Evolutionary conservation across 2,888 invertebrate species (phyloP), one percentile per base, ranked within the genome.

Genomic region (Chymomyza fuscimana): DNA sequence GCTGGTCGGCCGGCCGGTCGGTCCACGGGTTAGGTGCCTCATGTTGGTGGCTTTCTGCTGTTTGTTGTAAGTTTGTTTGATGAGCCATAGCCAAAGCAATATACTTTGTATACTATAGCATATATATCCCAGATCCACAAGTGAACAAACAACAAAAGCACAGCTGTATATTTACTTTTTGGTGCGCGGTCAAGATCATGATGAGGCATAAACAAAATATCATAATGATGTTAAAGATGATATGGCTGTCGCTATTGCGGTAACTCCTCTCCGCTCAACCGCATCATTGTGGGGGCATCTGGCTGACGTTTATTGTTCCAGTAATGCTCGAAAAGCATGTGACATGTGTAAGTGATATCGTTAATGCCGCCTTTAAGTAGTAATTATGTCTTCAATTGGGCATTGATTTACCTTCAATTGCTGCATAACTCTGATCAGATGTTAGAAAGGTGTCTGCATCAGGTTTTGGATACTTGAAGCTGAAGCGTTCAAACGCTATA

Each of bases 321-420:
- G 32, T 67, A 67, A 67, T 54, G 61, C 36, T 69, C 77, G 87
- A 86, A 74, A 67, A 79, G 73, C 85, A 79, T 86, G 85, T 86
- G 85, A 86, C 85, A 86, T 88, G 85, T 86, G 85, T 86, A 86
- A 86, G 88, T 88, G 87, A 87, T 86, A 86, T 86, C 81, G 79
- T 87, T 85, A 87, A 86, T 87, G 85, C 88, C 64, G 84, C 25
- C 85, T 81, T 87, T 86, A 87, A 86, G 84, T 85, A 87, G 86
- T 86, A 86, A 86, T 88, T 88, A 87, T 88, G 77, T 71, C 86
- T 82, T 82, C 85, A 88, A 85, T 88, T 86, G 88, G 75, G 77
- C 77, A 76, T 73, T 73, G 74, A 72, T 54, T 54, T 7, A 46
- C 12, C 40, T 4, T 12, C 40, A 46, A 46, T 46, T 12, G 40